These are phyloP conservation scores for Cephus runcator DNA, from an alignment of 2,888 invertebrate genomes.

Conservation along the genomic window DNA sequence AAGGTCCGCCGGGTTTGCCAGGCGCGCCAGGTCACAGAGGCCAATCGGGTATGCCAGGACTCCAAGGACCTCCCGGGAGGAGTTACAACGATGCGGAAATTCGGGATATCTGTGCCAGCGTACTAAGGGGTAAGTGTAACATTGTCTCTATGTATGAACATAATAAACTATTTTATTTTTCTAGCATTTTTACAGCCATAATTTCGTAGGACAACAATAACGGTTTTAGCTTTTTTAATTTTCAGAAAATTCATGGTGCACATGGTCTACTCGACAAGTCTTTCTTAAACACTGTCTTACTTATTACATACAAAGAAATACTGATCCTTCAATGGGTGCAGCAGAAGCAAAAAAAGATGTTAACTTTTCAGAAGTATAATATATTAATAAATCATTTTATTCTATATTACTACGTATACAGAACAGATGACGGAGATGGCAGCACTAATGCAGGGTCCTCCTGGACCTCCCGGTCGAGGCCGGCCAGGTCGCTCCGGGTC, in stretches of 20 bases:
- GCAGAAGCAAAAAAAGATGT: background rate
- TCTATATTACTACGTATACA: conserved; percentile 56
- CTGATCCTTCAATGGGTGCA: background rate
- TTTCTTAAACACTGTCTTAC: background rate
- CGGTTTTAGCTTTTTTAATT: background rate
- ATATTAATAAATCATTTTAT: conserved; percentile 5
- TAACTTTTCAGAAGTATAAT: conserved; percentile 12
- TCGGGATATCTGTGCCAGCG: conserved; percentile 81
- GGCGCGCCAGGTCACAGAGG: conserved; percentile 72
- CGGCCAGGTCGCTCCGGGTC: conserved; percentile 77
- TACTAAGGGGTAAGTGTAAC: conserved; percentile 76
- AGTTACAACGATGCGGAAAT: conserved; percentile 79
- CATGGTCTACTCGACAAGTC: background rate
- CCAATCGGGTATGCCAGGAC: conserved; percentile 72
- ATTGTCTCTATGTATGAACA: background rate
- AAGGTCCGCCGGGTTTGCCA: conserved; percentile 69
- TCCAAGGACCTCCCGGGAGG: conserved; percentile 70
- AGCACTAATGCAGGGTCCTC: conserved; percentile 72
- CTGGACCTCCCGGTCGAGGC: conserved; percentile 75
- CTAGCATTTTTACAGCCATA: background rate
- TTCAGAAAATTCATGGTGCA: background rate
- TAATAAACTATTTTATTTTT: background rate
- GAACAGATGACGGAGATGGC: conserved; percentile 81
- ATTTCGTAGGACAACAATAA: background rate
- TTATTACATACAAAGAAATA: background rate